Evolutionary conservation across 2,113 vertebrate genomes (phyloP).

Genomic region (Hyperoodon ampullatus): DNA sequence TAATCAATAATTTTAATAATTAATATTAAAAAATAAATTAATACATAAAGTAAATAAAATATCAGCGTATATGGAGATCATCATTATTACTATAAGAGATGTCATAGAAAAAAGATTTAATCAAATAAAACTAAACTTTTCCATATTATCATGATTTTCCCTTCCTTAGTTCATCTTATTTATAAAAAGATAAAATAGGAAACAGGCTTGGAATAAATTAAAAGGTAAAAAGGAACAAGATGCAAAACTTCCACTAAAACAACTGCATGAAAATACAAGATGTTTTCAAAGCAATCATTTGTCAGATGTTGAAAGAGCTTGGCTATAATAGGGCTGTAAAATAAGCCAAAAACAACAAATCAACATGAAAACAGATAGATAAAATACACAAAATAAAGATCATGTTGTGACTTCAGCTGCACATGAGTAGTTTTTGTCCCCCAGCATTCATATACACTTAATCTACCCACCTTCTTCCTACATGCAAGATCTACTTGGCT

Average conservation of each 20-base stretch:
- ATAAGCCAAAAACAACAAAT: neutral
- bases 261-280: neutral
- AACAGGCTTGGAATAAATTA: neutral
- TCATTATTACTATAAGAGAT: neutral
- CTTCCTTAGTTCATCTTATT: neutral
- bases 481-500: conserved; percentile 54
- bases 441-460: neutral
- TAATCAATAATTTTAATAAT: too few species aligned
- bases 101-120: conserved; percentile 34
- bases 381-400: neutral
- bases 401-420: conserved; percentile 1
- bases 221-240: neutral
- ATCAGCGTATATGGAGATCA: neutral
- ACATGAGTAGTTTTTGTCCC: neutral
- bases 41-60: neutral
- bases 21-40: neutral
- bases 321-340: neutral
- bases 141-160: neutral
- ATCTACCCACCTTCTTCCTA: neutral
- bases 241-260: conserved; percentile 17
- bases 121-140: conserved; percentile 33
- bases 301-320: conserved; percentile 16
- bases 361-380: neutral
- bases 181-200: conserved; percentile 11
- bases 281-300: neutral